phyloP scores from a whole-genome alignment of 2,113 vertebrate genomes.

The Chauna torquata region DNA sequence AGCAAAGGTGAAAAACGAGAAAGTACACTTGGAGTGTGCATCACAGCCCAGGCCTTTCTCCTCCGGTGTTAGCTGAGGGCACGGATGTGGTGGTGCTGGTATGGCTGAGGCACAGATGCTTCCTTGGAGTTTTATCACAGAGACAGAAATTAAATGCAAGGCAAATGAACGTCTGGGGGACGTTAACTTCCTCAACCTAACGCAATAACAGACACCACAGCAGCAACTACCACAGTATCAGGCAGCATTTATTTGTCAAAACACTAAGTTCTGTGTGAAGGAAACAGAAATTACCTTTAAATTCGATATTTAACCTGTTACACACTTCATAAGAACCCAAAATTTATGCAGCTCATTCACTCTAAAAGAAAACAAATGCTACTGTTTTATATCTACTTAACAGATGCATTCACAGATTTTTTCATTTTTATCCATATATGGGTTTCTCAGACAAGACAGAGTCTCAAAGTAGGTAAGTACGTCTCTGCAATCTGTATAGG shows the following conservation, averaged over 20 bases:
- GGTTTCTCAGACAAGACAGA: neutral
- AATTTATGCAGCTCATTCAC: neutral
- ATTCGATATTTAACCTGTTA: neutral
- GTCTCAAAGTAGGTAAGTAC: no score
- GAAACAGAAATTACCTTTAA: neutral
- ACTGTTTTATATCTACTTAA: neutral
- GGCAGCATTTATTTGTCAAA: neutral
- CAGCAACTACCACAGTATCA: neutral
- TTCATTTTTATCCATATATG: neutral
- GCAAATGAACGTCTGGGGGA: neutral
- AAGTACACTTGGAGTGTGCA: fast-evolving
- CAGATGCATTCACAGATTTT: neutral
- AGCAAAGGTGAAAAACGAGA: neutral
- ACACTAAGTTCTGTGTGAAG: neutral
- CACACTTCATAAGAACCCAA: neutral
- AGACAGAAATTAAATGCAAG: neutral
- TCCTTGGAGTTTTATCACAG: neutral
- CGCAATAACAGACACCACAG: neutral
- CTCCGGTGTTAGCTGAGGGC: fast-evolving
- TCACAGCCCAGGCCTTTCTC: neutral
- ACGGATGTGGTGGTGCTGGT: fast-evolving
- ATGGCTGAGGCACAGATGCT: neutral
- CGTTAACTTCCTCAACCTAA: neutral
- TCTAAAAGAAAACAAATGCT: neutral
- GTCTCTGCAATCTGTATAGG: no score